Percentiles rank a stretch among this genome's conserved stretches.
Evolutionary conservation across 2,113 vertebrate species (phyloP).

Genomic region (Sinocyclocheilus grahami): DNA sequence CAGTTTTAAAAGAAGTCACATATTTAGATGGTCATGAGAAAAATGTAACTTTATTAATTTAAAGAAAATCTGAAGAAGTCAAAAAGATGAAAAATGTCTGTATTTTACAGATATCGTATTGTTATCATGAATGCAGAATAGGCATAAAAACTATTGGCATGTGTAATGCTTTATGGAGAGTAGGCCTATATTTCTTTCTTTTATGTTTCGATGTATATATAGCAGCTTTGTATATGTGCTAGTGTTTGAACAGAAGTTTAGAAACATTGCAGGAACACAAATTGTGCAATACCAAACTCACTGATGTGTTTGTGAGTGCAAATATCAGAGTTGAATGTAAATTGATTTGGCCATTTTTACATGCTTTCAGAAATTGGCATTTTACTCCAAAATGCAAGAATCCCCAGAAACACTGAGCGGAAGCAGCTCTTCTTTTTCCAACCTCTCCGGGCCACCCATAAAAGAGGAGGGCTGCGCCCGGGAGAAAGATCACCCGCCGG

Average conservation of each 20-base stretch:
- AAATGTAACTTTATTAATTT: too few relatives aligned
- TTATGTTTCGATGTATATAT: too few relatives aligned
- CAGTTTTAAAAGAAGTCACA: too few relatives aligned
- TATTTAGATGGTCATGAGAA: too few relatives aligned
- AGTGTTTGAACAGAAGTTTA: neutral
- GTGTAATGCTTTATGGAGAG: too few relatives aligned
- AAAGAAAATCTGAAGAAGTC: too few relatives aligned
- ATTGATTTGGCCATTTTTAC: neutral
- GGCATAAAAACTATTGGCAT: neutral
- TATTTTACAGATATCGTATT: too few relatives aligned
- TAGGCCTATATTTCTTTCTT: neutral
- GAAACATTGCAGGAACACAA: neutral
- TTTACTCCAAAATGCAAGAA: slow-evolving; percentile 98
- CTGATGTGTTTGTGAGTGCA: neutral
- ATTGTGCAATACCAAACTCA: neutral
- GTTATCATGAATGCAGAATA: too few relatives aligned
- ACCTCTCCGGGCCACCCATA: slow-evolving; percentile 81
- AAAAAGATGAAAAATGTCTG: too few relatives aligned
- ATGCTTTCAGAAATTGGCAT: slow-evolving; percentile 85
- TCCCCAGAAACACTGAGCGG: slow-evolving; percentile 80
- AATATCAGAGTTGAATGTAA: neutral
- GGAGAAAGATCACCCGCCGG: slow-evolving; percentile 92
- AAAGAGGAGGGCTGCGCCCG: slow-evolving; percentile 88
- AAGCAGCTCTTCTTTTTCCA: slow-evolving; percentile 79
- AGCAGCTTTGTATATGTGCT: neutral